Evolutionary conservation across 2,888 invertebrate species (phyloP).

Genomic region (Andrena haemorrhoa): DNA sequence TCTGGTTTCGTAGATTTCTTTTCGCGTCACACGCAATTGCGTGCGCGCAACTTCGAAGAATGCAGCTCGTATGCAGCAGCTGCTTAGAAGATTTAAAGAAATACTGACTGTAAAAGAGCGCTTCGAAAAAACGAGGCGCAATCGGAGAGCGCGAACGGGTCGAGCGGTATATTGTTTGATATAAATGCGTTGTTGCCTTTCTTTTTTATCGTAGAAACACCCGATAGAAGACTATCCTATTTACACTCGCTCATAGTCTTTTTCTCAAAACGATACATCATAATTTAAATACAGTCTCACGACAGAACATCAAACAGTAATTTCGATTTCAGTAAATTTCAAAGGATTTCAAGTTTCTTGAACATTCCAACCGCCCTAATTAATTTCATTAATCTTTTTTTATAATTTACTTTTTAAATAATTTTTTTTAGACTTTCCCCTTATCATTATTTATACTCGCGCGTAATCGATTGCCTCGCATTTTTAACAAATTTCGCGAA

Average conservation of each 20-base stretch:
- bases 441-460: slow-evolving; percentile 32
- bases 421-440: slow-evolving; percentile 4
- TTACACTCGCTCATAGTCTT: slow-evolving; percentile 48
- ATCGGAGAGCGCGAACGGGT: slow-evolving; percentile 48
- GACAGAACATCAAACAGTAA: slow-evolving; percentile 54
- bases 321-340: slow-evolving; percentile 38
- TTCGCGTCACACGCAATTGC: neutral
- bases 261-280: slow-evolving; percentile 30
- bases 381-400: slow-evolving; percentile 39
- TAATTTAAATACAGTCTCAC: slow-evolving; percentile 55
- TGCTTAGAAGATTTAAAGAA: neutral
- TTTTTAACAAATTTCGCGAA: slow-evolving; percentile 42
- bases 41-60: neutral
- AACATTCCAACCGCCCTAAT: slow-evolving; percentile 42
- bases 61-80: neutral
- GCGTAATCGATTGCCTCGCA: slow-evolving; percentile 26
- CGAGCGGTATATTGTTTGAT: slow-evolving; percentile 20
- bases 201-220: slow-evolving; percentile 17
- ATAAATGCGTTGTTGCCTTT: slow-evolving; percentile 38
- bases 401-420: slow-evolving; percentile 53
- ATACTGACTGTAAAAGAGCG: neutral
- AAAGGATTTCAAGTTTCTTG: slow-evolving; percentile 30
- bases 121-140: neutral
- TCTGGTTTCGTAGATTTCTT: neutral
- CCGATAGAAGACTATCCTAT: slow-evolving; percentile 36